Evolutionary conservation across 2,113 vertebrate species (phyloP).

Genomic region (Amphilophus citrinellus): DNA sequence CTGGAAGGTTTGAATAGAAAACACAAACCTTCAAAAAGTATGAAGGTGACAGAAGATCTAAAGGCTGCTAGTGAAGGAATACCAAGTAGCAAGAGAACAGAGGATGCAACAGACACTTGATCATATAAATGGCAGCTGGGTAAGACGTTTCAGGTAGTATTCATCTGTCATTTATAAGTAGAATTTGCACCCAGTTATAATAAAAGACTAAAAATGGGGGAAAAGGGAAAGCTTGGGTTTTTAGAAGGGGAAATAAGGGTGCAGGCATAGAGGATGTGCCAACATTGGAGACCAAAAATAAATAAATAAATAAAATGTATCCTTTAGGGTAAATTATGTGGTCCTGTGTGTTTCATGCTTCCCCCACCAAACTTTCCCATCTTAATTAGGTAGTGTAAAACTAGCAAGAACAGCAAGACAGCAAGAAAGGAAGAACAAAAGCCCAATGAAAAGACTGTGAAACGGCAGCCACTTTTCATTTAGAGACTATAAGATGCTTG

Average conservation of each 20-base stretch:
- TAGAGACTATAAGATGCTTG: slow-evolving; percentile 13
- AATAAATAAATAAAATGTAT: slow-evolving; percentile 28
- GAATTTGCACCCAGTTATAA: slow-evolving; percentile 38
- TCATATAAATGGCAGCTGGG: slow-evolving; percentile 37
- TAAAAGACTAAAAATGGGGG: slow-evolving; percentile 13
- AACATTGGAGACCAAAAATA: slow-evolving; percentile 26
- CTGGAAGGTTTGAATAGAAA: slow-evolving; percentile 50
- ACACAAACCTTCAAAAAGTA: slow-evolving; percentile 55
- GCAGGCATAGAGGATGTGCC: slow-evolving; percentile 25
- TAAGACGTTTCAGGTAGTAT: slow-evolving; percentile 29
- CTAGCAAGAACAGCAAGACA: background rate
- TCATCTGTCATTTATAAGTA: slow-evolving; percentile 47
- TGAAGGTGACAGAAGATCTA: slow-evolving; percentile 61
- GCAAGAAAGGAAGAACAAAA: slow-evolving; percentile 19
- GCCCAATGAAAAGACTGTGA: background rate
- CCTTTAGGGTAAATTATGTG: slow-evolving; percentile 52
- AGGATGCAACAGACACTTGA: slow-evolving; percentile 34
- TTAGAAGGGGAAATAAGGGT: slow-evolving; percentile 29
- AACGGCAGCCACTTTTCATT: background rate
- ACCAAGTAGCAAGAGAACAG: slow-evolving; percentile 52
- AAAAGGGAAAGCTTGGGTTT: slow-evolving; percentile 18
- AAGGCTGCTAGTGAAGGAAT: slow-evolving; percentile 48
- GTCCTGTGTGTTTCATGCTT: slow-evolving; percentile 27
- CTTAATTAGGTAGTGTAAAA: slow-evolving; percentile 60
- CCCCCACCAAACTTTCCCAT: slow-evolving; percentile 22